These are phyloP conservation scores for Hapalemur alaotrensis DNA, from an alignment of 2,797 vertebrate genomes.

Conservation along the genomic window DNA sequence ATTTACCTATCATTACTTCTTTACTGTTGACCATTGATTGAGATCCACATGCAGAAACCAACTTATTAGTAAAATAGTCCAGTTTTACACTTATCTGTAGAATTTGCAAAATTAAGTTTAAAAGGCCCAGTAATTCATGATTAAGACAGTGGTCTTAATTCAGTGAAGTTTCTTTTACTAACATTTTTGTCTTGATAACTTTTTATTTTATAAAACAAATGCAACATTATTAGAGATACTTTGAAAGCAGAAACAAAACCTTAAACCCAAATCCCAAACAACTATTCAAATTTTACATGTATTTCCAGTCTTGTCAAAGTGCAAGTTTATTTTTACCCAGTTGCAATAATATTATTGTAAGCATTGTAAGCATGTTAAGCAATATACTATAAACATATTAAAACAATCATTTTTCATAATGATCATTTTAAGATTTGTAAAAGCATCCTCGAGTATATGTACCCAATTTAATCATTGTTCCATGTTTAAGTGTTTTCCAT, in stretches of 20 bases:
- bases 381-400: neutral
- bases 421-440: neutral
- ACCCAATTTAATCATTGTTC: neutral
- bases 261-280: neutral
- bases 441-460: neutral
- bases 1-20: neutral
- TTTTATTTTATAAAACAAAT: constrained; percentile 33
- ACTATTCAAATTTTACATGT: neutral
- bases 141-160: constrained; percentile 5
- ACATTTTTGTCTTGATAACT: neutral
- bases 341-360: neutral
- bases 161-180: constrained; percentile 31
- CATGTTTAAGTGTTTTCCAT: neutral
- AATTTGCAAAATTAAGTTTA: constrained; percentile 4
- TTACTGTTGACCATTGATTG: neutral
- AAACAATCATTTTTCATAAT: neutral
- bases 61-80: neutral
- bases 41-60: neutral
- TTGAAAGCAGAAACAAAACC: constrained; percentile 42
- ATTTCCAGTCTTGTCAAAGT: neutral
- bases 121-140: neutral
- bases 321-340: neutral
- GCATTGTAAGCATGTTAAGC: neutral
- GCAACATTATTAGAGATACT: constrained; percentile 14
- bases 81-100: neutral